These are phyloP conservation scores for Chorisops tibialis DNA, from an alignment of 2,888 invertebrate genomes.

Conservation along the genomic window DNA sequence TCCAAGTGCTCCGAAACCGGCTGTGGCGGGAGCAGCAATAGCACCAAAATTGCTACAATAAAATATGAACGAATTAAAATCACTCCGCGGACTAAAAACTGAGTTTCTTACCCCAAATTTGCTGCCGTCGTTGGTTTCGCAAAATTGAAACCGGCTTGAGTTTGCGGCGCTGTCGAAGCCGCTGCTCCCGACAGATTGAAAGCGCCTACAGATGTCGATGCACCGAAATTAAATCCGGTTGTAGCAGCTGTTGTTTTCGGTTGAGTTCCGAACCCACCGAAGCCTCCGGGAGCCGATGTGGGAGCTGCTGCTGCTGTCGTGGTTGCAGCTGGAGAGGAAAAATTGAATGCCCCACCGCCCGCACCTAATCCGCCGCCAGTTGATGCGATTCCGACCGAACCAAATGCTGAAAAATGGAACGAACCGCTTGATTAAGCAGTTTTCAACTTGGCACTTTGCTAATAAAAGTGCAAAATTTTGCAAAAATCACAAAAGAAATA, in stretches of 20 bases:
- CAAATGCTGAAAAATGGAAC: background rate
- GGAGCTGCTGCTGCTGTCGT: conserved; percentile 32
- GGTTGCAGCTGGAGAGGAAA: background rate
- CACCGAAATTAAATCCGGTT: conserved; percentile 19
- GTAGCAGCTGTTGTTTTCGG: conserved; percentile 13
- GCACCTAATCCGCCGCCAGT: background rate
- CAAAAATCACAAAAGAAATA: too few species aligned
- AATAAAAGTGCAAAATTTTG: too few species aligned
- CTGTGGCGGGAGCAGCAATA: conserved; percentile 4
- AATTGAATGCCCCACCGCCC: background rate
- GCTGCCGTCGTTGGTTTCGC: conserved; percentile 6
- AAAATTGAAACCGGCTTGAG: background rate
- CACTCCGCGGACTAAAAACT: background rate
- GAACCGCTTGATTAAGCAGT: too few species aligned
- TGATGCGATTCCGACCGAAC: background rate
- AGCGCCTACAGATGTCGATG: conserved; percentile 35
- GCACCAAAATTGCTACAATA: background rate
- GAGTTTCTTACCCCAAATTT: background rate
- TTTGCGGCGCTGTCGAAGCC: background rate
- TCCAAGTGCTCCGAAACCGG: conserved; percentile 37
- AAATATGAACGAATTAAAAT: background rate
- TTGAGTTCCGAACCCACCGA: conserved; percentile 13
- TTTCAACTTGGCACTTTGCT: too few species aligned
- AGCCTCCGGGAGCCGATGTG: conserved; percentile 35
- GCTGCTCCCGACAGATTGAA: conserved; percentile 9